A percentile compares a stretch with the other conserved stretches of the same genome.
phyloP scores from a whole-genome alignment of 2,888 invertebrate species.

The Rotaria magnacalcarata region DNA sequence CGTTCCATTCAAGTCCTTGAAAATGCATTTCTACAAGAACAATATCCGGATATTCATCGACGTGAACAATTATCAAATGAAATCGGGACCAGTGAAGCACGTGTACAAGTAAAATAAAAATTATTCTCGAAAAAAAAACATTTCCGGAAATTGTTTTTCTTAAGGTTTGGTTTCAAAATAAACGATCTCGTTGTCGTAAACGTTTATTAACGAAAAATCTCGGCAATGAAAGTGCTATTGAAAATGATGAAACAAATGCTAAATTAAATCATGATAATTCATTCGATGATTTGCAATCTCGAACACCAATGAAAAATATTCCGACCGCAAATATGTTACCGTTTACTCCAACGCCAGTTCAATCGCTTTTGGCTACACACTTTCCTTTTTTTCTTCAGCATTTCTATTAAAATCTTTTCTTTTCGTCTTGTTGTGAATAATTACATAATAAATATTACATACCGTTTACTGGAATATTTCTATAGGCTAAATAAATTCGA shows the following conservation, averaged over 20 bases:
- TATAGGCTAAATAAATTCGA: neutral
- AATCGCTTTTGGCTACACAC: slow-evolving; percentile 15
- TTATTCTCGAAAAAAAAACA: too few relatives aligned
- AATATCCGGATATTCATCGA: slow-evolving; percentile 32
- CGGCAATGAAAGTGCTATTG: neutral
- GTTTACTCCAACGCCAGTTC: neutral
- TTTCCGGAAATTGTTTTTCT: neutral
- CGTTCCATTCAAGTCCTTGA: neutral
- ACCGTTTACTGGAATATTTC: slow-evolving; percentile 16
- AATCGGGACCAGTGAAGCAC: slow-evolving; percentile 26
- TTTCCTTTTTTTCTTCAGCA: slow-evolving; percentile 30
- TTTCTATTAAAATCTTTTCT: neutral
- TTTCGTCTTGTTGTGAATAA: neutral
- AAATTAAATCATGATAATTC: neutral
- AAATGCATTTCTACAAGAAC: slow-evolving; percentile 18
- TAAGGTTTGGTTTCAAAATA: slow-evolving; percentile 33
- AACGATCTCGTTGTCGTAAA: slow-evolving; percentile 26
- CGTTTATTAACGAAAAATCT: neutral
- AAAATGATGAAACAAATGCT: slow-evolving; percentile 1
- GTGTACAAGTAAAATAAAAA: neutral
- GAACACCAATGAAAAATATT: neutral
- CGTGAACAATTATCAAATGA: slow-evolving; percentile 16
- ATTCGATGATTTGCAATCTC: neutral
- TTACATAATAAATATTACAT: neutral
- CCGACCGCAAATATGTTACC: neutral